phyloP scores from a whole-genome alignment of 1,140 invertebrate genomes.

The Thaumetopoea pityocampa region DNA sequence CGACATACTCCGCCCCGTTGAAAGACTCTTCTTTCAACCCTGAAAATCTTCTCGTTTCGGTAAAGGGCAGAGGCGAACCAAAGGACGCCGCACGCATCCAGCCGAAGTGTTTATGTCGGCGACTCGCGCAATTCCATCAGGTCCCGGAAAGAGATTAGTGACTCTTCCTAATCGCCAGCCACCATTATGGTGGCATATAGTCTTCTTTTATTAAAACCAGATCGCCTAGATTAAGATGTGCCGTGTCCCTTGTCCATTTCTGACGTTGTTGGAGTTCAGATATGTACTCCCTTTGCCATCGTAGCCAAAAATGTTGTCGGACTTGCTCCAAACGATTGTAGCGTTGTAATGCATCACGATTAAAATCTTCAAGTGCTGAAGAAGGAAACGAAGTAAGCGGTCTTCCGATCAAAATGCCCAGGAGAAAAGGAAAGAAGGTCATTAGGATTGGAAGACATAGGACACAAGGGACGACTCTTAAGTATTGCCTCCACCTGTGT shows the following conservation, averaged over 20 bases:
- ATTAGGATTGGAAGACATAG: neutral
- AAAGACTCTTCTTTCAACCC: neutral
- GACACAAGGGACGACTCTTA: neutral
- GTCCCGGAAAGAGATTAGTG: slow-evolving; percentile 19
- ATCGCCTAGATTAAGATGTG: neutral
- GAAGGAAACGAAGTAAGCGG: neutral
- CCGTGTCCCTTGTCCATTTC: neutral
- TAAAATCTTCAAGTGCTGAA: neutral
- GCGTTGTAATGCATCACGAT: neutral
- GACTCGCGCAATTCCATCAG: slow-evolving; percentile 24
- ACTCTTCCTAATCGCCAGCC: slow-evolving; percentile 37
- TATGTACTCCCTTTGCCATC: neutral
- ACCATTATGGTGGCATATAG: slow-evolving; percentile 20
- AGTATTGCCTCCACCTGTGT: neutral
- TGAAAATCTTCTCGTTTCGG: neutral
- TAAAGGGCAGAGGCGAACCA: slow-evolving; percentile 17
- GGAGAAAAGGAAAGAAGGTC: neutral
- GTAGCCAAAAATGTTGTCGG: neutral
- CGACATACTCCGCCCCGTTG: neutral
- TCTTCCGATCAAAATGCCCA: neutral
- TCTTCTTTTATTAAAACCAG: slow-evolving; percentile 17
- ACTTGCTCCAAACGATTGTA: neutral
- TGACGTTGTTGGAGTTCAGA: neutral
- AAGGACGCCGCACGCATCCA: slow-evolving; percentile 18
- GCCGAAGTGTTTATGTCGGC: slow-evolving; percentile 24